phyloP scores from a whole-genome alignment of 1,140 invertebrate genomes.

The Trachelipus rathkii region DNA sequence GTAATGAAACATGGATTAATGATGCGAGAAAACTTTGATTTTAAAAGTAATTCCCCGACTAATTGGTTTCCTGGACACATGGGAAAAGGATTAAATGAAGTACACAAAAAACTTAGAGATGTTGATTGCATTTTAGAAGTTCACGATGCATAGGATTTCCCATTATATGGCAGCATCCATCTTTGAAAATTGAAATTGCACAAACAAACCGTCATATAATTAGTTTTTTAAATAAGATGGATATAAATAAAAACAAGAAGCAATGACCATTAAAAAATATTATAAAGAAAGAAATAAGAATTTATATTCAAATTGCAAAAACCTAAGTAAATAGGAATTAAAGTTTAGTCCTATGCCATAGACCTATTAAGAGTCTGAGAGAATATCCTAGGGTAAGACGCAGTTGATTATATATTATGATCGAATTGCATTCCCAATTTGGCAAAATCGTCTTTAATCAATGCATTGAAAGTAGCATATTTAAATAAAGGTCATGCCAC shows the following conservation, averaged over 20 bases:
- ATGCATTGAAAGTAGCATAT: constrained; percentile 72
- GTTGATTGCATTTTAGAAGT: constrained; percentile 93
- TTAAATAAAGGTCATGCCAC: constrained; percentile 62
- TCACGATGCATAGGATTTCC: constrained; percentile 80
- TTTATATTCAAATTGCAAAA: constrained; percentile 45
- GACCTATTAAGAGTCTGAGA: constrained; percentile 64
- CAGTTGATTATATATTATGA: constrained; percentile 72
- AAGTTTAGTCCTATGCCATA: constrained; percentile 65
- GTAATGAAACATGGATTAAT: constrained; percentile 25
- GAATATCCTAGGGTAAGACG: constrained; percentile 67
- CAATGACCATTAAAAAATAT: background rate
- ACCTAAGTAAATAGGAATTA: constrained; percentile 47
- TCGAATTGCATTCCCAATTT: constrained; percentile 96
- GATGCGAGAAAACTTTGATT: constrained; percentile 21
- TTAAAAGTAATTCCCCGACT: background rate
- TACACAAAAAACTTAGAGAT: constrained; percentile 75
- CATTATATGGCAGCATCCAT: constrained; percentile 57
- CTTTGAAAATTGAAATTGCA: constrained; percentile 60
- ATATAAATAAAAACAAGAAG: constrained; percentile 51
- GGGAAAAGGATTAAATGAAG: constrained; percentile 76
- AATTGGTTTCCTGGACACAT: constrained; percentile 89
- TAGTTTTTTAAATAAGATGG: constrained; percentile 75
- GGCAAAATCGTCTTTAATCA: constrained; percentile 94
- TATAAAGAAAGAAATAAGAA: background rate
- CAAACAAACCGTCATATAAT: constrained; percentile 83